A percentile compares a stretch with the other conserved stretches of the same genome.
These are phyloP conservation scores for Enhydra lutris DNA, from an alignment of 2,113 vertebrate species.

Conservation along the genomic window DNA sequence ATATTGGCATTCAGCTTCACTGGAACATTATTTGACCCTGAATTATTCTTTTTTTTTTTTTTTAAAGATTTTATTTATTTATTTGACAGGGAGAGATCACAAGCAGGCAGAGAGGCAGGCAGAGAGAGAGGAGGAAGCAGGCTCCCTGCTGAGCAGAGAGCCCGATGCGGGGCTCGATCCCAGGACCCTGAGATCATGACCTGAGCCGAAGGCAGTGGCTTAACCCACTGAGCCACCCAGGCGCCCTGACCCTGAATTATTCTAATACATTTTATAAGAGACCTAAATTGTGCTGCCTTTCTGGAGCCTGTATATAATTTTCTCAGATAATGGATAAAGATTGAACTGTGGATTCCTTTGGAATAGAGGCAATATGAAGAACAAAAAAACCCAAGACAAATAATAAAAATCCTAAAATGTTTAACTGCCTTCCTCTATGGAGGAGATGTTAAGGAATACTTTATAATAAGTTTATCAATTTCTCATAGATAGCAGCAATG, in stretches of 20 bases:
- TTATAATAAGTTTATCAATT: neutral
- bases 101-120: too few relatives aligned
- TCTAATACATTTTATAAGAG: neutral
- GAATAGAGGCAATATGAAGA: neutral
- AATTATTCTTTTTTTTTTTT: too few relatives aligned
- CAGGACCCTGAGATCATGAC: too few relatives aligned
- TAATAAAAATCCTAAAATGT: neutral
- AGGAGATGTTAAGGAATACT: neutral
- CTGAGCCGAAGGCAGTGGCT: too few relatives aligned
- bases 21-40: neutral
- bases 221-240: too few relatives aligned
- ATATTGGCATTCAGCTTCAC: neutral
- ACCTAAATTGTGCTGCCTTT: neutral
- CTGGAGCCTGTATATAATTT: neutral
- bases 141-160: too few relatives aligned
- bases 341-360: neutral
- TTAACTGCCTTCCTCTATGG: neutral
- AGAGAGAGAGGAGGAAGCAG: too few relatives aligned
- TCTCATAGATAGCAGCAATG: neutral
- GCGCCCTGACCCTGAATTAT: conserved; percentile 5
- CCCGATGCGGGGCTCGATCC: too few relatives aligned
- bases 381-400: neutral
- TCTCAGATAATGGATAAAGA: neutral
- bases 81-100: too few relatives aligned
- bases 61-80: too few relatives aligned